Percentiles rank a stretch among this genome's conserved stretches.
phyloP scores from a whole-genome alignment of 1,140 invertebrate species.

The Cydia strobilella region DNA sequence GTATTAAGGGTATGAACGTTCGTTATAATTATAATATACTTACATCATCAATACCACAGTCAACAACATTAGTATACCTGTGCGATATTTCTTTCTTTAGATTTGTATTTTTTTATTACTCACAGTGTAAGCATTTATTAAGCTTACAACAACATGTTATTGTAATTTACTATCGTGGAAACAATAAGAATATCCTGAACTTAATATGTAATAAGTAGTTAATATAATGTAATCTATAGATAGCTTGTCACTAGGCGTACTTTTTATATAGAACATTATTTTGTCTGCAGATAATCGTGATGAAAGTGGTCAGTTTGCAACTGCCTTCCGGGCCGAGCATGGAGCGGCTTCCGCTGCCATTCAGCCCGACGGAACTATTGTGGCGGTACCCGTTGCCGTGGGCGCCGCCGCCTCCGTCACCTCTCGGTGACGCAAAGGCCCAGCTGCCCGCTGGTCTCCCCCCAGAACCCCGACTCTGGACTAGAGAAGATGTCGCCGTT shows the following conservation, averaged over 20 bases:
- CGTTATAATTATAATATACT: too few relatives aligned
- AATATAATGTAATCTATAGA: too few relatives aligned
- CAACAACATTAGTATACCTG: too few relatives aligned
- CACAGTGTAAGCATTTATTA: too few relatives aligned
- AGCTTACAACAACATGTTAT: too few relatives aligned
- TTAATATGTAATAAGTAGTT: too few relatives aligned
- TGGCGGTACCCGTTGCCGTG: conserved; percentile 91
- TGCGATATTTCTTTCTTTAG: too few relatives aligned
- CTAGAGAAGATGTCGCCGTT: conserved; percentile 91
- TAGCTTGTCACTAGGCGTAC: background rate
- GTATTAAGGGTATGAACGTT: too few relatives aligned
- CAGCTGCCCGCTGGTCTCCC: conserved; percentile 90
- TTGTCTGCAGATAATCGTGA: conserved; percentile 66
- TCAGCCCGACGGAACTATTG: conserved; percentile 85
- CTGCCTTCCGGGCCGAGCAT: conserved; percentile 77
- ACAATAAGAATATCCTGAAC: too few relatives aligned
- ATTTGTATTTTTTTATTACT: too few relatives aligned
- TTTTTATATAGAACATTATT: conserved; percentile 29
- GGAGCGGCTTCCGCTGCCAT: conserved; percentile 78
- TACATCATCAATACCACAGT: too few relatives aligned
- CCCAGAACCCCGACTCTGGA: conserved; percentile 94
- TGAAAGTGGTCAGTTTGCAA: conserved; percentile 78
- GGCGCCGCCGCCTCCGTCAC: conserved; percentile 83
- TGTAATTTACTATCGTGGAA: too few relatives aligned
- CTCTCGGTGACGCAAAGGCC: conserved; percentile 91